Percentiles rank a stretch among this genome's conserved stretches.
Evolutionary conservation across 2,113 vertebrate species (phyloP).

Genomic region (Anarrhichthys ocellatus): DNA sequence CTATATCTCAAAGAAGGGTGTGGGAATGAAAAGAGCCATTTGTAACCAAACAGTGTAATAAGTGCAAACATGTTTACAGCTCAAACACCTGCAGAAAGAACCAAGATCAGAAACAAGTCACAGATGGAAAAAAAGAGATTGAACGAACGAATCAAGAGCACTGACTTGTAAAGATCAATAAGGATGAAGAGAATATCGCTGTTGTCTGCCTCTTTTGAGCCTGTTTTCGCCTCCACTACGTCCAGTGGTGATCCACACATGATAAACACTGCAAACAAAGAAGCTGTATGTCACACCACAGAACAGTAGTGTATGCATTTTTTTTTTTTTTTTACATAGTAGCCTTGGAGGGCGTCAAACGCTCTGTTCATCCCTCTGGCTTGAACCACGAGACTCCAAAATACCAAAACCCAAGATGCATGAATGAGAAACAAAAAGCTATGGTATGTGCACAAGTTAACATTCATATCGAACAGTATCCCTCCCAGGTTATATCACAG

Average conservation of each 20-base stretch:
- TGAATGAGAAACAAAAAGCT: not conserved
- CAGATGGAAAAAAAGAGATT: not conserved
- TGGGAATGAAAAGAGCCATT: not conserved
- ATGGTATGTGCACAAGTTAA: not conserved
- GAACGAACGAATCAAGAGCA: constrained; percentile 29
- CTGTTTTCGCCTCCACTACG: constrained; percentile 70
- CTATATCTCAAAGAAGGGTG: not conserved
- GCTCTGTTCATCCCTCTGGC: not conserved
- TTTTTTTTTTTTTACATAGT: not conserved
- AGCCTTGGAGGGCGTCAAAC: not conserved
- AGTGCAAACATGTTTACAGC: not conserved
- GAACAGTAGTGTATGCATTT: not conserved
- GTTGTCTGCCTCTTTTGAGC: constrained; percentile 62
- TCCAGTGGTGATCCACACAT: constrained; percentile 86
- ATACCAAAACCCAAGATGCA: not conserved
- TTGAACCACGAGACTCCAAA: constrained; percentile 48
- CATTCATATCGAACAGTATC: not conserved
- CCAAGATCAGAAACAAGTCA: not conserved
- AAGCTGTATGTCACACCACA: not conserved
- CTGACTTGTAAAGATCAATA: constrained; percentile 95
- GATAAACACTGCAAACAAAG: constrained; percentile 87
- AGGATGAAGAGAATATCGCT: constrained; percentile 87
- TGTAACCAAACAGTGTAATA: not conserved
- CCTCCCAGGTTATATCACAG: not conserved
- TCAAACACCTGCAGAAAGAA: not conserved